Evolutionary conservation across 2,797 vertebrate genomes (phyloP).

Genomic region (Danio tinwini): DNA sequence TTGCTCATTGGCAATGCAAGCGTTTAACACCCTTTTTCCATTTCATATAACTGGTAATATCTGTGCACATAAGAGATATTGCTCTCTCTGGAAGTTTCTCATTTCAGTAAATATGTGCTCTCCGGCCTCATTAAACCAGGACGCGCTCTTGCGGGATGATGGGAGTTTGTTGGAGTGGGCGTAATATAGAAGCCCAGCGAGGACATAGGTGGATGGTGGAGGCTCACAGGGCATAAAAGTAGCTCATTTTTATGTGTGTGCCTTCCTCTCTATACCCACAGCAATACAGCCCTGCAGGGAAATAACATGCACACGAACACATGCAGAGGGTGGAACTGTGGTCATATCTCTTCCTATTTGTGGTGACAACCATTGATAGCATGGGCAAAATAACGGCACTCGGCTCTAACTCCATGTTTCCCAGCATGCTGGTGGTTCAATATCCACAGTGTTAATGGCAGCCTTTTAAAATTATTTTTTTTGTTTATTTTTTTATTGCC

Average conservation of each 20-base stretch:
- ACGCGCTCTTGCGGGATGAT: constrained; percentile 37
- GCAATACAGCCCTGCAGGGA: constrained; percentile 47
- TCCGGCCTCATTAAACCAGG: constrained; percentile 47
- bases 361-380: constrained; percentile 1
- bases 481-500: no score
- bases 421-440: constrained; percentile 7
- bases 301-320: constrained; percentile 45
- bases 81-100: constrained; percentile 45
- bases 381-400: background rate
- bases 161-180: constrained; percentile 13
- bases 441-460: background rate
- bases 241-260: constrained; percentile 49
- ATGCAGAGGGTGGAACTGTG: background rate
- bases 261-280: constrained; percentile 40
- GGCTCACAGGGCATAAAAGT: constrained; percentile 47
- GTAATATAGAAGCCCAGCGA: constrained; percentile 39
- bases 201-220: constrained; percentile 4
- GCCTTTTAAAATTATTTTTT: no score
- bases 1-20: constrained; percentile 2
- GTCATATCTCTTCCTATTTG: constrained; percentile 50
- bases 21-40: constrained; percentile 1
- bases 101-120: constrained; percentile 50
- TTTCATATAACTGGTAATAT: constrained; percentile 41
- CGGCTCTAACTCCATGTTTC: background rate
- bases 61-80: constrained; percentile 28